phyloP scores from a whole-genome alignment of 1,140 invertebrate genomes.

The Lysiphlebus fabarum region DNA sequence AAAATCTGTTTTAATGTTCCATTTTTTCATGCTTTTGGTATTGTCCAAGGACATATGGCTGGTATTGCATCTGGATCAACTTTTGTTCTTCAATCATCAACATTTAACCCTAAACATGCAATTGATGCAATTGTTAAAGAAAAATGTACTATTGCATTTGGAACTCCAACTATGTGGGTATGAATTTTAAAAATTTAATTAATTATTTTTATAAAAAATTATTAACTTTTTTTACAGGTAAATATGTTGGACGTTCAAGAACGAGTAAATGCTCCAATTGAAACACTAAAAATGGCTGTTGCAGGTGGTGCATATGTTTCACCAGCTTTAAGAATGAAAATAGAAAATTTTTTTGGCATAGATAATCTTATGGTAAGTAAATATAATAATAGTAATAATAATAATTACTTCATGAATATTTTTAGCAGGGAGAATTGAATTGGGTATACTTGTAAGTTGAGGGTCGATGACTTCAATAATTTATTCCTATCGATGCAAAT shows the following conservation, averaged over 20 bases:
- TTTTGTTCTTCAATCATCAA: constrained; percentile 66
- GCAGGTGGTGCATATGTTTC: constrained; percentile 76
- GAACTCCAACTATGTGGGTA: constrained; percentile 96
- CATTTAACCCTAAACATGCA: constrained; percentile 67
- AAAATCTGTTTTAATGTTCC: constrained; percentile 79
- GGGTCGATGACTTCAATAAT: constrained; percentile 37
- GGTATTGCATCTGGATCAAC: constrained; percentile 66
- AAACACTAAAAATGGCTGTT: constrained; percentile 60
- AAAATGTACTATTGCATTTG: constrained; percentile 77
- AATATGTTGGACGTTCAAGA: constrained; percentile 50
- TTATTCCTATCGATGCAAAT: constrained; percentile 42
- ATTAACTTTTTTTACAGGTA: constrained; percentile 31
- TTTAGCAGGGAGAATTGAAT: background rate
- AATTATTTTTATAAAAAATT: constrained; percentile 8
- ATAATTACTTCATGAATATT: constrained; percentile 1
- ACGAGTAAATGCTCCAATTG: constrained; percentile 50
- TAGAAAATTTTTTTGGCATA: constrained; percentile 54
- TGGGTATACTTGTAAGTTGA: background rate
- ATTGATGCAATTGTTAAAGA: constrained; percentile 67
- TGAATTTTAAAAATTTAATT: constrained; percentile 52
- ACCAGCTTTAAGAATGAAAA: constrained; percentile 66
- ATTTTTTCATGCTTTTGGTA: constrained; percentile 89
- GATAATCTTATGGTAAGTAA: constrained; percentile 50
- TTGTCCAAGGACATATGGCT: constrained; percentile 65
- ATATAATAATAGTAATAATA: constrained; percentile 52